These are phyloP conservation scores for Platyura marginata DNA, from an alignment of 1,140 invertebrate species.

Conservation along the genomic window DNA sequence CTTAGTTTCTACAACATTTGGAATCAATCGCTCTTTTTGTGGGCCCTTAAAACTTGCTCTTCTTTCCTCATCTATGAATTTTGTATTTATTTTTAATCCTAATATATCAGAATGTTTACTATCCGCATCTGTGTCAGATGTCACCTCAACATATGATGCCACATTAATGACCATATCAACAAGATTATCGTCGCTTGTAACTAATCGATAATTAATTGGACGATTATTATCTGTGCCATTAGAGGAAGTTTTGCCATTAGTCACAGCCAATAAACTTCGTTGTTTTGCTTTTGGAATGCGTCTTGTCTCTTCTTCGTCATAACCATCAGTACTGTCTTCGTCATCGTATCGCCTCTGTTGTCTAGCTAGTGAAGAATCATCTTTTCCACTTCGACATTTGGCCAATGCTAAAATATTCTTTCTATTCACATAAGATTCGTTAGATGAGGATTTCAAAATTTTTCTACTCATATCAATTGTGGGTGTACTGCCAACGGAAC, in stretches of 20 bases:
- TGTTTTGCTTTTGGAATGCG: constrained; percentile 13
- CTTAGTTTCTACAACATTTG: constrained; percentile 5
- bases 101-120: constrained; percentile 18
- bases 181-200: constrained; percentile 8
- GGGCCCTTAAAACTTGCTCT: constrained; percentile 23
- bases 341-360: constrained; percentile 12
- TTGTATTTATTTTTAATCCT: constrained; percentile 23
- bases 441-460: constrained; percentile 56
- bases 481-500: constrained; percentile 37
- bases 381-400: constrained; percentile 58
- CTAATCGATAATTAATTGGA: constrained; percentile 16
- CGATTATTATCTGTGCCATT: too few relatives aligned
- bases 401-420: constrained; percentile 76
- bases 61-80: constrained; percentile 24
- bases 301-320: constrained; percentile 16
- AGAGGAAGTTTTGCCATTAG: too few relatives aligned
- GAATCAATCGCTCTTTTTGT: constrained; percentile 10
- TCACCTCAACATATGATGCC: constrained; percentile 21
- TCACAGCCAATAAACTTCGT: constrained; percentile 1
- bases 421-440: constrained; percentile 44
- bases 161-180: constrained; percentile 24
- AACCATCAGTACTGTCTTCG: constrained; percentile 20
- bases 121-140: constrained; percentile 21
- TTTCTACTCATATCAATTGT: constrained; percentile 33
- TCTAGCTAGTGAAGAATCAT: constrained; percentile 18